Evolutionary conservation across 2,888 invertebrate genomes (phyloP).

Genomic region (Calameuta filiformis): DNA sequence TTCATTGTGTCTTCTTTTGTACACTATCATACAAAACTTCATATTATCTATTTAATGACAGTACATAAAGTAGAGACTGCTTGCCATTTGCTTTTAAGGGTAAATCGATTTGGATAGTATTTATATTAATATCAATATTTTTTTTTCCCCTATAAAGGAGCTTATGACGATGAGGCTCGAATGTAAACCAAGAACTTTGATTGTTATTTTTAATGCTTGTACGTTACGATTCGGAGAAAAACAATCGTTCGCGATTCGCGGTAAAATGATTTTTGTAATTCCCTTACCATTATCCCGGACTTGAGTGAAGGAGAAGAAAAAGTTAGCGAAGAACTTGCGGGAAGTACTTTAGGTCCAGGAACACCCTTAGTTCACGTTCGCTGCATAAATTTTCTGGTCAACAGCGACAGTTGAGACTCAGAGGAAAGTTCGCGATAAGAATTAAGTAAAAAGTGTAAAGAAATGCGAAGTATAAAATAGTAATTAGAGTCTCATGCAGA

Average conservation of each 20-base stretch:
- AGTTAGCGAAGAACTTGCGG: neutral
- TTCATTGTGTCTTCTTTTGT: neutral
- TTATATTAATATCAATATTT: neutral
- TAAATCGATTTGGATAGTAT: neutral
- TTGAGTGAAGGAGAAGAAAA: neutral
- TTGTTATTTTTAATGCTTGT: neutral
- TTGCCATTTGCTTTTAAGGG: neutral
- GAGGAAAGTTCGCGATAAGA: neutral
- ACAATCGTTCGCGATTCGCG: conserved; percentile 6
- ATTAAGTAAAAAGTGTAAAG: neutral
- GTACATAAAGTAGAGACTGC: neutral
- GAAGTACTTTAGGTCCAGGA: neutral
- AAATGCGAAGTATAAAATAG: neutral
- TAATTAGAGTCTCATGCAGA: neutral
- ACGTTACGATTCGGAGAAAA: neutral
- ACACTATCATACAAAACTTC: neutral
- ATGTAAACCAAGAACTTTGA: neutral
- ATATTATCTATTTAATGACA: neutral
- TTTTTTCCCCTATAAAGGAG: neutral
- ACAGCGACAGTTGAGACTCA: neutral
- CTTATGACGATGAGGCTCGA: neutral
- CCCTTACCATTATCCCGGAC: neutral
- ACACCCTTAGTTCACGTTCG: neutral
- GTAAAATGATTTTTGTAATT: neutral
- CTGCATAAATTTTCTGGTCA: neutral